Base-by-base conservation (phyloP, 23 tunicate species). In the Corella eumyota region DNA sequence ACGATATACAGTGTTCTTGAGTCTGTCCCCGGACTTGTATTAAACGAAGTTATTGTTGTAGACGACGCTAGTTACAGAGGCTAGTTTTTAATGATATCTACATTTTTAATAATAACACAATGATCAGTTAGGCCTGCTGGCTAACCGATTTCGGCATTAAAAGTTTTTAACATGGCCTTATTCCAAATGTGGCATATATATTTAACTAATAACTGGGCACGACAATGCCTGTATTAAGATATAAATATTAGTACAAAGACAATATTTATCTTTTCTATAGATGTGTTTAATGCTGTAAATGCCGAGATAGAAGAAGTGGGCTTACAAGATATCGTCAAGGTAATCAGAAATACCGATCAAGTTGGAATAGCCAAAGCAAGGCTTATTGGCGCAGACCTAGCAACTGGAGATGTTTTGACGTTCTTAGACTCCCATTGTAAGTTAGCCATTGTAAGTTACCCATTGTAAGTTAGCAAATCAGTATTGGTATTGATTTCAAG, bases 371-470 rank as follows among this genome's bases (percentile, higher is more conserved):
- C 66, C 44, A 64, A 66, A 45, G 74, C 98, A 6, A 51, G 98
- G 0, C 56, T 65, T 38, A 30, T 81, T 19, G 98, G 98, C 0
- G 81, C 65, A 1, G 40, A 77, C 26, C 61, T 71, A 11, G 86
- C 93, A 1, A 76, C 67, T 45, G 98, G 98, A 50, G 94, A 92
- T n/a, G 93, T 65, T 0, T 35, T 92, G 1, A 69, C 65, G 25
- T 92, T 92, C 45, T 76, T 92, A 28, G 98, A 92, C 61, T 78
- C 90, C 17, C 98, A 92, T 77, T 92, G 93, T 81, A 66, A 70
- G 85, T 56, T 45, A 30, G 26, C 29, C 61, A 25, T 25, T 60
- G n/a, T 9, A 27, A 6, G 11, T 19, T 13, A 25, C 11, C 6
- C 48, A 27, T 24, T 19, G 6, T 29, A 60, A 28, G 48, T 40